A percentile compares a stretch with the other conserved stretches of the same genome.
These are phyloP conservation scores for Drosophila subsilvestris DNA, from an alignment of 2,888 invertebrate genomes.

Conservation along the genomic window DNA sequence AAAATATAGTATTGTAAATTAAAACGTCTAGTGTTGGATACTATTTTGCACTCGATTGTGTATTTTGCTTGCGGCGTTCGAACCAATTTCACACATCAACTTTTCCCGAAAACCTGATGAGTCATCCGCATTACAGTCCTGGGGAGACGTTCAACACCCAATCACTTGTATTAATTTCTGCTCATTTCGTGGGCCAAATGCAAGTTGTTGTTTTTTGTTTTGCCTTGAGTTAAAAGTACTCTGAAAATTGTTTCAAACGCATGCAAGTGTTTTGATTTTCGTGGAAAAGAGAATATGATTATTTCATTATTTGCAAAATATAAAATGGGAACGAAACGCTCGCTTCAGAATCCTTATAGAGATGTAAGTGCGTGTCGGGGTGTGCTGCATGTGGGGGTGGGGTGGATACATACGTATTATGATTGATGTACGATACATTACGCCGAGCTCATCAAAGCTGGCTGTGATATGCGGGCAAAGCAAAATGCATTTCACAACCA, in stretches of 20 bases:
- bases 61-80: not conserved
- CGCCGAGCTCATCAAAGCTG: conserved; percentile 96
- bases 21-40: not conserved
- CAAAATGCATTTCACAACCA: conserved; percentile 91
- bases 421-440: conserved; percentile 74
- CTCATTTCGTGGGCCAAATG: no score
- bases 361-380: conserved; percentile 1
- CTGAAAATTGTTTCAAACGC: not conserved
- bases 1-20: not conserved
- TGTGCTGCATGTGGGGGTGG: conserved; percentile 13
- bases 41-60: not conserved
- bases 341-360: not conserved
- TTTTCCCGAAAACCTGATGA: not conserved
- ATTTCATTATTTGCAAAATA: not conserved
- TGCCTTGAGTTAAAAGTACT: not conserved
- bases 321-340: not conserved
- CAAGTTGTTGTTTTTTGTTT: no score
- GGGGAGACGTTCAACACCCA: not conserved
- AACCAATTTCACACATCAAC: not conserved
- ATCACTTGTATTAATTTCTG: not conserved
- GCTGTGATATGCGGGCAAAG: conserved; percentile 94
- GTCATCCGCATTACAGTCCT: not conserved
- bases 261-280: not conserved
- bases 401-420: conserved; percentile 22
- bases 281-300: not conserved